phyloP scores from a whole-genome alignment of 2,888 invertebrate species.

The Nomada hirtipes region DNA sequence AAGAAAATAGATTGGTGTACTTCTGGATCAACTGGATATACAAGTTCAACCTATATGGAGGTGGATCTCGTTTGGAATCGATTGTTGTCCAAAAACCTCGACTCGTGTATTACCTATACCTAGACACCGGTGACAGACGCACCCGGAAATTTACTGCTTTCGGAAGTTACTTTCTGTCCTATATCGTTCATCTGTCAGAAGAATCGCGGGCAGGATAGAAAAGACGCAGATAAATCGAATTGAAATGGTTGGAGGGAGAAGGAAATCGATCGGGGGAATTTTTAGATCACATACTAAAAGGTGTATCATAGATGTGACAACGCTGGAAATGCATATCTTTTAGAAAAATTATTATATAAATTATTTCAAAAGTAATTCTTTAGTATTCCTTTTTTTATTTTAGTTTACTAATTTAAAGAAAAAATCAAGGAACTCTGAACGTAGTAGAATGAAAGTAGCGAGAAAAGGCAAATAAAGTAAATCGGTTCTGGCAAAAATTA shows the following conservation, averaged over 20 bases:
- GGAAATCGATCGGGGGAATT: constrained; percentile 26
- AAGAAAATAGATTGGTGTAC: constrained; percentile 3
- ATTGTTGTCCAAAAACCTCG: constrained; percentile 8
- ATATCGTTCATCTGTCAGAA: constrained; percentile 14
- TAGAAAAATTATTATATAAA: background rate
- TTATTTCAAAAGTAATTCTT: too few relatives aligned
- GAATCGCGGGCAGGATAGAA: constrained; percentile 10
- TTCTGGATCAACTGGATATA: constrained; percentile 30
- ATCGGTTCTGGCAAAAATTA: too few relatives aligned
- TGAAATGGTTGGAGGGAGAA: background rate
- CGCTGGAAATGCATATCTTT: constrained; percentile 1
- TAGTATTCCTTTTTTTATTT: too few relatives aligned
- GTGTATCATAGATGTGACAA: background rate
- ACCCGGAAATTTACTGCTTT: constrained; percentile 25
- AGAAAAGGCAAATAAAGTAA: too few relatives aligned
- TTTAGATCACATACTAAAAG: background rate
- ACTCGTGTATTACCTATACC: constrained; percentile 7
- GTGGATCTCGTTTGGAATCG: constrained; percentile 8
- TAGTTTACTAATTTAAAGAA: too few relatives aligned
- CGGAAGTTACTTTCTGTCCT: constrained; percentile 16
- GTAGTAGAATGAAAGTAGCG: too few relatives aligned
- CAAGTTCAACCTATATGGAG: constrained; percentile 28
- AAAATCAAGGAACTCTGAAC: too few relatives aligned
- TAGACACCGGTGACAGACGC: constrained; percentile 20
- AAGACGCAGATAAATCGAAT: constrained; percentile 26